Evolutionary conservation across 2,113 vertebrate species (phyloP), one percentile per base, ranked within the genome.

Genomic region (Pteronura brasiliensis): DNA sequence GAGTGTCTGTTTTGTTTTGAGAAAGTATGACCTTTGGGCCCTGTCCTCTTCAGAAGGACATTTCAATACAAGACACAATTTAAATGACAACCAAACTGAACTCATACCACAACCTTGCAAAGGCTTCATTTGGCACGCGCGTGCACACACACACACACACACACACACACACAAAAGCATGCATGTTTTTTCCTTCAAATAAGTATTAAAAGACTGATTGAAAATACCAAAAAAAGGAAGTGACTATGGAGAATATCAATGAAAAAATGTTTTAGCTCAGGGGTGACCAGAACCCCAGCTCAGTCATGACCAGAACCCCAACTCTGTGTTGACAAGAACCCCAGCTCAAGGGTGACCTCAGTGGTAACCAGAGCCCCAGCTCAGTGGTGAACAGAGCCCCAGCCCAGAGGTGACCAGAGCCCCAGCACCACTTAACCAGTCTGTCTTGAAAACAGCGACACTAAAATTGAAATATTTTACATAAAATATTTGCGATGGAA

Each of bases 1-100:
- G 23, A 95, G 3, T 47, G 6, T 92, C 96, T 80, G 23, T 77
- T 96, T 96, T 95, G 42, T 74, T 98, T 97, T 96, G 97, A 96
- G 81, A 59, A 94, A 98, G 94, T n/a, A 87, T 59, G 61, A 52
- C 42, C 17, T 47, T 6, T 55, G 72, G 72, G 6, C 49, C 49
- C 90, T 88, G n/a, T 81, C 72, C 74, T 94, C 36, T 85, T 95
- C 44, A 87, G 61, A 69, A 84, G 12, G 25, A 71, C 23, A 76
- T 39, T 8, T 92, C 87, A 92, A 77, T 42, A 76, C 52, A 77
- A 63, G 88, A 79, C 36, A 86, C 1, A 49, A 86, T 52, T 80
- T 76, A 90, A 79, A 61, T 96, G 47, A 87, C 84, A 93, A 94
- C 34, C 21, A 76, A 80, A 86, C 25, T 39, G 95, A 95, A 95